A percentile compares a stretch with the other conserved stretches of the same genome.
These are phyloP conservation scores for Helicoverpa zea DNA, from an alignment of 1,140 invertebrate genomes.

Conservation along the genomic window DNA sequence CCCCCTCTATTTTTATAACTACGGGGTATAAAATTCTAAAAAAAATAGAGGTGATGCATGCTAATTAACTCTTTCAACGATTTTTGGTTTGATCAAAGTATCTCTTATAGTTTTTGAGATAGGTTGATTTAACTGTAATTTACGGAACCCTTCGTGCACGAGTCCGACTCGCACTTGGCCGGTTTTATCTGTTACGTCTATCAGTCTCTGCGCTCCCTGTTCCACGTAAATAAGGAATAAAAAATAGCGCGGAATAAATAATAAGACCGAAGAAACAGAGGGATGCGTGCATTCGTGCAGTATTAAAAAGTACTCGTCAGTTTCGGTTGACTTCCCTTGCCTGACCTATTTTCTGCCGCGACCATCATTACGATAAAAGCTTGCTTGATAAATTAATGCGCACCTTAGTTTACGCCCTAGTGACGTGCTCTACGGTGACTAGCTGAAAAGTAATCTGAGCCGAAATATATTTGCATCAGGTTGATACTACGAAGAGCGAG, in stretches of 20 bases:
- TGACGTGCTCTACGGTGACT: background rate
- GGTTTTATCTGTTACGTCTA: conserved; percentile 85
- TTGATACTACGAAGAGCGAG: conserved; percentile 26
- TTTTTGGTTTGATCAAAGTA: too few relatives aligned
- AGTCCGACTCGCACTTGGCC: too few relatives aligned
- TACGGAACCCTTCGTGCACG: too few relatives aligned
- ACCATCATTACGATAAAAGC: conserved; percentile 66
- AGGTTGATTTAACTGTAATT: too few relatives aligned
- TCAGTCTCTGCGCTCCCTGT: conserved; percentile 67
- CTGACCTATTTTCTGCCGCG: conserved; percentile 57
- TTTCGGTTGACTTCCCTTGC: conserved; percentile 52
- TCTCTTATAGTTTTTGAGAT: too few relatives aligned
- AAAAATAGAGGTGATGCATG: too few relatives aligned
- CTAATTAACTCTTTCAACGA: too few relatives aligned
- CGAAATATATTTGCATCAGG: conserved; percentile 36
- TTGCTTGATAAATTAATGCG: conserved; percentile 52
- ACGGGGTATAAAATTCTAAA: too few relatives aligned
- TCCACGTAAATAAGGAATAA: conserved; percentile 72
- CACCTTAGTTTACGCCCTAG: conserved; percentile 20
- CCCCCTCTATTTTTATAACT: too few relatives aligned
- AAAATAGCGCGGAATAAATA: conserved; percentile 68
- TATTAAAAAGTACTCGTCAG: conserved; percentile 59
- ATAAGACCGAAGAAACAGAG: conserved; percentile 59
- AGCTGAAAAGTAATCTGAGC: conserved; percentile 43
- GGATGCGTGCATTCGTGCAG: conserved; percentile 54